Conservation (phyloP, 2,113 vertebrate species). For the Lanius collurio region DNA sequence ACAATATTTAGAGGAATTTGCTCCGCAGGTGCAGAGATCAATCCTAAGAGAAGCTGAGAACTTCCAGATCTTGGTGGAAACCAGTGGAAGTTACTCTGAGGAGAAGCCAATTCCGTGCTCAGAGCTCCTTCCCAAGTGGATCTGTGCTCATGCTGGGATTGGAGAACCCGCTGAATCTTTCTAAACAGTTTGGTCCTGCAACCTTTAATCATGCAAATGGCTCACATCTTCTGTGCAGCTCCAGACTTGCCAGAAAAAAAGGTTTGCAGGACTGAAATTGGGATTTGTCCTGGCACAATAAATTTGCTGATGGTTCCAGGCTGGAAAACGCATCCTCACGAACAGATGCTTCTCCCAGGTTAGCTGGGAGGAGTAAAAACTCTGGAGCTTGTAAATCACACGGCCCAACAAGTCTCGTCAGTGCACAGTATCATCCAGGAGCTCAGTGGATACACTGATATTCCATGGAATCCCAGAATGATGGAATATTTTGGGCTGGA, state of each 20-base stretch:
- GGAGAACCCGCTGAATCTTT: background rate
- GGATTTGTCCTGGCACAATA: conserved; percentile 20
- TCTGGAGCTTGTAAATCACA: background rate
- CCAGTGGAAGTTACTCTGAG: background rate
- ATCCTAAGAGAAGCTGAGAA: conserved; percentile 9
- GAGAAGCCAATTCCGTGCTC: background rate
- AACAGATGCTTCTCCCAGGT: background rate
- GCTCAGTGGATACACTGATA: background rate
- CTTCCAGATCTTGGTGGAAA: background rate
- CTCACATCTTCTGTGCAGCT: background rate
- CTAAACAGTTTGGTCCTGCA: conserved; percentile 39
- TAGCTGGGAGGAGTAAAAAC: background rate
- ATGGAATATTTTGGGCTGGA: background rate
- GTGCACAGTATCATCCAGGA: background rate
- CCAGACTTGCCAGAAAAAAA: conserved; percentile 10
- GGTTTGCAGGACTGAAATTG: background rate
- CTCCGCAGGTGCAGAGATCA: conserved; percentile 46
- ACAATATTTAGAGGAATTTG: background rate
- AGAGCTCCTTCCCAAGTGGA: background rate
- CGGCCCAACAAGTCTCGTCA: background rate
- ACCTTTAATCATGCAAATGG: conserved; percentile 28
- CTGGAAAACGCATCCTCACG: background rate
- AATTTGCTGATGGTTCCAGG: background rate
- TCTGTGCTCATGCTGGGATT: background rate
- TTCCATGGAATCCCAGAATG: background rate